A percentile compares a stretch with the other conserved stretches of the same genome.
These are phyloP conservation scores for Eulithis prunata DNA, from an alignment of 2,888 invertebrate species.

Conservation along the genomic window DNA sequence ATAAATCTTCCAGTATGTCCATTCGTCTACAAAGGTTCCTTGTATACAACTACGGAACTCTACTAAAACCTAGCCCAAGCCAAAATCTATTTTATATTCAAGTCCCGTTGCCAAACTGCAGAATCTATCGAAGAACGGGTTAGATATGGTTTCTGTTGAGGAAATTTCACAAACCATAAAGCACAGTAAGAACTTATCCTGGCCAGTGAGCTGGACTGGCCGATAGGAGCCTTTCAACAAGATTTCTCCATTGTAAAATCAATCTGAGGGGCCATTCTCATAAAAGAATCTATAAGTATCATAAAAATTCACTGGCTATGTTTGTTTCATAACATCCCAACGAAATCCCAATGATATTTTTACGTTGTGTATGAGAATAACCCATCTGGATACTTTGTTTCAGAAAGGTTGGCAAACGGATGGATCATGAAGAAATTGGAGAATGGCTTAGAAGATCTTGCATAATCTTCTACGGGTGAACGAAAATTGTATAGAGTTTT, in stretches of 20 bases:
- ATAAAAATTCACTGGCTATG: too few species aligned
- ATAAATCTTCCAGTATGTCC: too few species aligned
- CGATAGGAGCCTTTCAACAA: constrained; percentile 35
- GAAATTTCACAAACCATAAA: constrained; percentile 53
- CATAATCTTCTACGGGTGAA: constrained; percentile 12
- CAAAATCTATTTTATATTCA: constrained; percentile 33
- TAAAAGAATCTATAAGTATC: too few species aligned
- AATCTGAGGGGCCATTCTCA: neutral
- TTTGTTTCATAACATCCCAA: too few species aligned
- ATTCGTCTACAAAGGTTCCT: neutral
- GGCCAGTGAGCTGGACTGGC: constrained; percentile 40
- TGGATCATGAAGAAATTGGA: constrained; percentile 4
- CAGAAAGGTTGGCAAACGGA: constrained; percentile 17
- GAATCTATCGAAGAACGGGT: constrained; percentile 14
- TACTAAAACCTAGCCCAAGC: constrained; percentile 9
- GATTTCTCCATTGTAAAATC: constrained; percentile 20
- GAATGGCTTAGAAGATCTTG: constrained; percentile 17
- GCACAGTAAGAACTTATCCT: constrained; percentile 39
- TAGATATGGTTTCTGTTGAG: constrained; percentile 45
- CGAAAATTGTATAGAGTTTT: constrained; percentile 4
- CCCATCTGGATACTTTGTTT: constrained; percentile 21
- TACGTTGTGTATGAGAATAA: too few species aligned
- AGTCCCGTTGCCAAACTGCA: constrained; percentile 22
- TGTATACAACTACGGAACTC: neutral
- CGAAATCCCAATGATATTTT: too few species aligned